Base-by-base conservation (phyloP, 2,888 invertebrate genomes). In the Ypsolopha scabrella region DNA sequence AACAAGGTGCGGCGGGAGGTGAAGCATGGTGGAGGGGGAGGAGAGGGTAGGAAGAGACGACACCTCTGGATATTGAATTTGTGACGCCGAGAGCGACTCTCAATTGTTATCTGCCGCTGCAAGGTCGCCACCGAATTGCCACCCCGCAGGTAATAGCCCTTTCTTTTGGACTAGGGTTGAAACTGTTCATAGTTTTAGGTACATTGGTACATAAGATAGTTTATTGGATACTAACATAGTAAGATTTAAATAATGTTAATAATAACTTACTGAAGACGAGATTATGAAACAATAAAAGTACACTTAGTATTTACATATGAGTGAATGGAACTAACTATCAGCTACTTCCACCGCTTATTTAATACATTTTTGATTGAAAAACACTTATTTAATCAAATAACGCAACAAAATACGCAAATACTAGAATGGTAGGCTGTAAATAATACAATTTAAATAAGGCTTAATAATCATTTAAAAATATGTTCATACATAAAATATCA, bases 41-140 rank as follows among this genome's bases (percentile, higher is more conserved):
- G 54, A 60, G 57, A 57, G 57, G 55, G 55, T 55, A 53, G 55
- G 60, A 61, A 64, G 64, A 63, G 68, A 65, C 68, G 75, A 77
- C 80, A 82, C 82, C 81, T 81, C 80, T 73, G 78, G 78, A 80
- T 82, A 85, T 85, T 85, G 83, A 82, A 83, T 83, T 81, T 81
- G 83, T 70, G 73, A 74, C 72, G 35, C 33, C 74, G 72, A 68
- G 68, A 64, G 70, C 71, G 72, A 70, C 68, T 73, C 79, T 73
- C 83, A 79, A 80, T 83, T 85, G 83, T 83, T 83, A 82, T 83
- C 82, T 74, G 75, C 63, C 74, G 69, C 68, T 80, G 82, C 83
- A 83, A 83, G 82, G 83, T 81, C 80, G 76, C 62, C 67, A 67
- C 67, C 63, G 64, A 70, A 68, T 59, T 63, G 67, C 69, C 38